phyloP scores from a whole-genome alignment of 2,888 invertebrate species.

The Sarcophaga carnaria region DNA sequence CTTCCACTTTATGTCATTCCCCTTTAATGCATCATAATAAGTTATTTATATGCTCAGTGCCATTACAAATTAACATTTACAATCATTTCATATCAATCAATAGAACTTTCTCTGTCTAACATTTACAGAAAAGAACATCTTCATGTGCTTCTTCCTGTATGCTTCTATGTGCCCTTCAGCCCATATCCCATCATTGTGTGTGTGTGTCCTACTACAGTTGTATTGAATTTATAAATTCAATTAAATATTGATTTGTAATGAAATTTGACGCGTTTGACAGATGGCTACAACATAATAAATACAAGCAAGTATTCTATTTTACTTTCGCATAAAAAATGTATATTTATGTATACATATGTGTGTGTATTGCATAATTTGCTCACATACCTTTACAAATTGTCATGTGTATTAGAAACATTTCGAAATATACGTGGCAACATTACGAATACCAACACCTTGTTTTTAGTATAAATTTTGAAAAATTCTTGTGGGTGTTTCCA shows the following conservation, averaged over 20 bases:
- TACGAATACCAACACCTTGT: too few relatives aligned
- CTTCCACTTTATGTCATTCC: too few relatives aligned
- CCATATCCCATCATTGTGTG: background rate
- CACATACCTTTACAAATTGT: too few relatives aligned
- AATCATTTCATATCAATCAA: conserved; percentile 36
- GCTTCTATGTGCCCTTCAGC: background rate
- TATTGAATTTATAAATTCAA: conserved; percentile 58
- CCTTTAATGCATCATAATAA: too few relatives aligned
- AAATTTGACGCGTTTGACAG: conserved; percentile 62
- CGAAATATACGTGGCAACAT: too few relatives aligned
- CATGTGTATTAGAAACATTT: too few relatives aligned
- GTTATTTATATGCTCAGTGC: background rate
- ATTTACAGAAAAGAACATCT: conserved; percentile 8
- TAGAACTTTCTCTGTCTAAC: conserved; percentile 22
- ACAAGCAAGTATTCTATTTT: too few relatives aligned
- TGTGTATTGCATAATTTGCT: background rate
- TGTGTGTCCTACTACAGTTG: background rate
- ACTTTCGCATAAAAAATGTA: conserved; percentile 11
- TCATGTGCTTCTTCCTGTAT: background rate
- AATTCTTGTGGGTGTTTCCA: too few relatives aligned
- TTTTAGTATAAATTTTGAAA: too few relatives aligned
- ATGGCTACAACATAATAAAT: conserved; percentile 46
- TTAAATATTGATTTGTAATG: conserved; percentile 66
- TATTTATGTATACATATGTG: background rate
- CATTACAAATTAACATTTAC: conserved; percentile 19